Evolutionary conservation across 2,797 vertebrate genomes (phyloP).

Genomic region (Ctenosaura bakeri): DNA sequence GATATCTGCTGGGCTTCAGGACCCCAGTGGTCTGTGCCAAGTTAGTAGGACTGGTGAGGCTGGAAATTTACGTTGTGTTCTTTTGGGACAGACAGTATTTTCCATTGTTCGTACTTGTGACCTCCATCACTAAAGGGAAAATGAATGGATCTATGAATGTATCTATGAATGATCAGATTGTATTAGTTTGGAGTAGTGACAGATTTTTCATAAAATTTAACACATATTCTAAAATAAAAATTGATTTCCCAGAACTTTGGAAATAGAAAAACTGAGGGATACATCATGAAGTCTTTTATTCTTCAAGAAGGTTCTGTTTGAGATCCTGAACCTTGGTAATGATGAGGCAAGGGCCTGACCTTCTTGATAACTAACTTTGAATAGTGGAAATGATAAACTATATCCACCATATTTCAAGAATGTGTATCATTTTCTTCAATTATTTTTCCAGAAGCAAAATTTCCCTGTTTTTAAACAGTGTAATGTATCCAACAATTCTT

Average conservation of each 20-base stretch:
- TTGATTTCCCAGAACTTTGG: not conserved
- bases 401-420: not conserved
- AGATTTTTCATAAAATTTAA: not conserved
- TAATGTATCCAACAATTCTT: not conserved
- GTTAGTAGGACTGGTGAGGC: not conserved
- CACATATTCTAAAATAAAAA: not conserved
- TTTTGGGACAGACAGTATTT: not conserved
- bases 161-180: not conserved
- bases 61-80: not conserved
- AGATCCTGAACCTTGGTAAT: not conserved
- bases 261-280: not conserved
- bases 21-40: no score
- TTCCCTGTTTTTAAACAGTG: not conserved
- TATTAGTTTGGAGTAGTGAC: not conserved
- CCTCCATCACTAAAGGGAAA: not conserved
- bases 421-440: not conserved
- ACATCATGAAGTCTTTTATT: not conserved
- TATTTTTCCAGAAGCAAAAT: constrained; percentile 24
- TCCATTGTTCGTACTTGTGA: not conserved
- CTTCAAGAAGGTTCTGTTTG: not conserved
- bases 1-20: no score
- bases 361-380: not conserved
- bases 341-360: not conserved
- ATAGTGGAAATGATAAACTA: not conserved
- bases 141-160: not conserved